Evolutionary conservation across 2,888 invertebrate species (phyloP), one percentile per base, ranked within the genome.

Genomic region (Celastrina argiolus): DNA sequence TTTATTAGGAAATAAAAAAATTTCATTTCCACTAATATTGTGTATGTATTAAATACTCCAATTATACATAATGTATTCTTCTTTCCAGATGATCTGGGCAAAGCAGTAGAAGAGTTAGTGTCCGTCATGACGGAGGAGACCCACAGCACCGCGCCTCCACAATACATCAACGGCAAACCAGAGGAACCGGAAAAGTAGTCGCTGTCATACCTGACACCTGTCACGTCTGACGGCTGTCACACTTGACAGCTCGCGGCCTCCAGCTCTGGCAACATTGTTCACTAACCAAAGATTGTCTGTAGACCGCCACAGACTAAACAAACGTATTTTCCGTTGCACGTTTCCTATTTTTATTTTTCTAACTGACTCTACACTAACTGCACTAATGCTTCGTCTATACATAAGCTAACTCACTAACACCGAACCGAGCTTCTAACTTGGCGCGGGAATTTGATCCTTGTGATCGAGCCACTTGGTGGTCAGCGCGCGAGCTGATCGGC

Each of bases 81-180:
- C 59, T 74, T 91, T 88, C 63, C 92, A 94, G 96, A 96, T 82
- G 96, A 97, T 87, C 92, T 97, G 73, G 96, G 96, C 68, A 94
- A 95, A 84, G 97, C 97, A 68, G 96, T 97, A 74, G 96, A 97
- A 78, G 95, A 96, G 79, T 92, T 98, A 78, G 98, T 98, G 72
- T 96, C 96, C 59, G 97, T 96, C 65, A 97, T 98, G 94, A 96
- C 97, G 79, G 97, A 97, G 79, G 93, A 93, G 74, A 78, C 80
- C 67, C 82, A 76, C 71, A 76, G 88, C 65, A 74, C 75, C 69
- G 81, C 89, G 58, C 92, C 92, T 65, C 92, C 92, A 61, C 87
- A 90, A 69, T 92, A 92, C 80, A 84, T 87, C 75, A 91, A 90
- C 81, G 89, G 91, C 70, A 90, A 89, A 74, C 84, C 88, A 59